Percentiles rank a stretch among this genome's conserved stretches.
These are phyloP conservation scores for Dunckerocampus dactyliophorus DNA, from an alignment of 2,113 vertebrate genomes.

Conservation along the genomic window DNA sequence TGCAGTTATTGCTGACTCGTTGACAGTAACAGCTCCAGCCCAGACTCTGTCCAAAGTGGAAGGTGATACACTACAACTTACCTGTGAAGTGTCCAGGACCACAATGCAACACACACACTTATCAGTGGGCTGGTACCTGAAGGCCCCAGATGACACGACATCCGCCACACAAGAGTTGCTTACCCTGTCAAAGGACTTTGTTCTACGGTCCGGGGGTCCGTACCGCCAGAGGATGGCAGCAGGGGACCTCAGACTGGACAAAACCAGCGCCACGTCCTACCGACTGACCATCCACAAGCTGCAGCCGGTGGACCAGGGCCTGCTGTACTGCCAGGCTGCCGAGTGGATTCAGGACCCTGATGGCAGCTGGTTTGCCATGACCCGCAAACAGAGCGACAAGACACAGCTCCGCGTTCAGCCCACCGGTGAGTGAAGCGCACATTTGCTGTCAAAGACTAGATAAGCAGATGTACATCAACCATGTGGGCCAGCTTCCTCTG, in stretches of 20 bases:
- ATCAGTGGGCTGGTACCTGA: conserved; percentile 88
- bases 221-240: conserved; percentile 87
- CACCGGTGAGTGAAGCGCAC: conserved; percentile 74
- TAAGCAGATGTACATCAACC: conserved; percentile 5
- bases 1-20: conserved; percentile 88
- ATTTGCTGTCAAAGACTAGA: neutral
- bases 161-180: conserved; percentile 81
- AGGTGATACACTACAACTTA: conserved; percentile 85
- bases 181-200: conserved; percentile 86
- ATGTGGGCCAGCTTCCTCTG: conserved; percentile 44
- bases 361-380: conserved; percentile 89
- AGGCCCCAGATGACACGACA: conserved; percentile 66
- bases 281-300: conserved; percentile 90
- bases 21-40: conserved; percentile 74
- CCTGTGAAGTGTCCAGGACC: conserved; percentile 83
- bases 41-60: conserved; percentile 92
- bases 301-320: conserved; percentile 88
- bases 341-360: conserved; percentile 97
- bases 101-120: conserved; percentile 88
- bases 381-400: conserved; percentile 88
- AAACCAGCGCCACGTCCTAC: conserved; percentile 82
- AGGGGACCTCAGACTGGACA: conserved; percentile 88
- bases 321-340: conserved; percentile 89
- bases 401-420: conserved; percentile 87
- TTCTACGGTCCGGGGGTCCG: conserved; percentile 78